Evolutionary conservation across 2,888 invertebrate species (phyloP).

Genomic region (Drosophila eohydei): DNA sequence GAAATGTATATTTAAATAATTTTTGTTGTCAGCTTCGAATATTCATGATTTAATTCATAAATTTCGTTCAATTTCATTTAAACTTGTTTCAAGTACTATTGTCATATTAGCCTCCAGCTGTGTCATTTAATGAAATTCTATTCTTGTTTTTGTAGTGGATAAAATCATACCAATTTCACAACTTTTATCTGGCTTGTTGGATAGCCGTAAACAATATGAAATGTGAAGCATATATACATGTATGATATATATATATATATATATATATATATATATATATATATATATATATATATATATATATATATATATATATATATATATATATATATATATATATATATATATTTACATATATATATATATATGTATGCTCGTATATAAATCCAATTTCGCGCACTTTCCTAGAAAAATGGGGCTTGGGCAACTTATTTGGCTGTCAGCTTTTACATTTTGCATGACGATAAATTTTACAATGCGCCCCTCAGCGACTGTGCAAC

Average conservation of each 20-base stretch:
- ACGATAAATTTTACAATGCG: slow-evolving; percentile 56
- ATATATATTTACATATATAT: neutral
- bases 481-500: slow-evolving; percentile 63
- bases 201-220: slow-evolving; percentile 13
- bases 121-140: too few relatives aligned
- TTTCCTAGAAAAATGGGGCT: slow-evolving; percentile 24
- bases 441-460: slow-evolving; percentile 35
- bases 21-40: too few relatives aligned
- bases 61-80: neutral
- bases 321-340: neutral
- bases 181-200: slow-evolving; percentile 1
- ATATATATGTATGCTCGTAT: neutral
- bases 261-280: neutral
- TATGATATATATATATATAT: neutral
- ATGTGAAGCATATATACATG: neutral
- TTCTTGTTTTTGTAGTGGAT: neutral
- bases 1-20: too few relatives aligned
- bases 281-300: neutral
- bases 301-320: neutral
- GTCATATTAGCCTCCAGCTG: neutral
- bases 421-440: slow-evolving; percentile 45
- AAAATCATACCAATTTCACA: neutral
- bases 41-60: neutral
- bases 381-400: slow-evolving; percentile 14
- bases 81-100: neutral